Base-by-base conservation (phyloP, 2,888 invertebrate genomes). In the Hyposoter didymator region DNA sequence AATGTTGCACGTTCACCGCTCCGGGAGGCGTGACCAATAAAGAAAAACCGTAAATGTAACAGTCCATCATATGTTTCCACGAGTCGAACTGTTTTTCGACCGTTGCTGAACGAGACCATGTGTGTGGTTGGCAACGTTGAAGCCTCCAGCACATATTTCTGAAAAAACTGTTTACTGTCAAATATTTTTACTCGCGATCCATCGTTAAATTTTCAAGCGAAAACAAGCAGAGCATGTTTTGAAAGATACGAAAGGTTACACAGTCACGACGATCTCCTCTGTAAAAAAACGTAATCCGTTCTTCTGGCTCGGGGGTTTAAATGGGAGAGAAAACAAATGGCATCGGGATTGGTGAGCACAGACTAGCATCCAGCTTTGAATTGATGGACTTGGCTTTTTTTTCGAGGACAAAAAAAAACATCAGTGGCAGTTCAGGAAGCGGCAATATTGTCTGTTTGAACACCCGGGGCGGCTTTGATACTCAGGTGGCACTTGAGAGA, bases 321-420 rank as follows among this genome's bases (percentile, higher is more conserved):
- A 14, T 17, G 59, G 28, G 59, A 59, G 28, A 59, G 28, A 55
- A 55, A 28, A 59, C 28, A 28, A 59, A 59, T 59, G 22, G 28
- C 28, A 55, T 55, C 12, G 28, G 14, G 59, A 59, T 28, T 28
- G 28, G 28, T 28, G 14, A 59, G 28, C 28, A 28, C 28, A 28
- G 12, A 28, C 19, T 28, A 59, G 59, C 14, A 59, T 12, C 14
- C 28, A 28, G 59, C 28, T 28, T 28, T 10, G 28, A 28, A 59
- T 59, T 59, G 59, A 59, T 59, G 28, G 59, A 59, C 12, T 22
- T 28, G 59, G 59, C 14, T 59, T 59, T 59, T 12, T 59, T 59
- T 28, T 5, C 14, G 5, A 28, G 1, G 14, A 28, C 55, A 28
- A 59, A 59, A 59, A 59, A 55, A 28, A 28, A 28, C 12, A 22